phyloP scores from a whole-genome alignment of 2,113 vertebrate genomes.

The Platichthys stellatus region DNA sequence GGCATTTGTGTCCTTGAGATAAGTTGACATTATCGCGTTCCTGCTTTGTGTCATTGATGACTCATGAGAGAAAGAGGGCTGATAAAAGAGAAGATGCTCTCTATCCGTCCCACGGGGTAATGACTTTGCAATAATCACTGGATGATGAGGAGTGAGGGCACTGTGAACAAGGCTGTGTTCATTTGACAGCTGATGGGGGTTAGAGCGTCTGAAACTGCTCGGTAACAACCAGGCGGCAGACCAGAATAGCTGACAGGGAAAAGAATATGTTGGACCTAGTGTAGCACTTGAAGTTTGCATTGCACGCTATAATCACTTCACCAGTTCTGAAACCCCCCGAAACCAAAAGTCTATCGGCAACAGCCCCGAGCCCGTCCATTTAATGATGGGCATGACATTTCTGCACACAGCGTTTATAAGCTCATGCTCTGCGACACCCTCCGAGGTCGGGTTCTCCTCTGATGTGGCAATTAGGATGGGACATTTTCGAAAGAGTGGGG shows the following conservation, averaged over 20 bases:
- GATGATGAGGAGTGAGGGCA: conserved; percentile 39
- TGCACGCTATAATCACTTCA: conserved; percentile 35
- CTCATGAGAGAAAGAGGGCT: conserved; percentile 36
- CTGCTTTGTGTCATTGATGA: conserved; percentile 45
- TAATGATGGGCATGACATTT: conserved; percentile 72
- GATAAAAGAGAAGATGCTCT: conserved; percentile 41
- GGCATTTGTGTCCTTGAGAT: conserved; percentile 21
- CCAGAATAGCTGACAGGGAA: conserved; percentile 59
- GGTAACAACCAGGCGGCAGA: conserved; percentile 49
- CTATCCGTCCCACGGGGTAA: conserved; percentile 32
- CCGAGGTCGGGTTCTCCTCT: conserved; percentile 55
- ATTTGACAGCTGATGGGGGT: conserved; percentile 49
- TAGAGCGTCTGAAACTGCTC: conserved; percentile 50
- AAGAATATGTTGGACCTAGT: background rate
- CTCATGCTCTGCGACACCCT: conserved; percentile 32
- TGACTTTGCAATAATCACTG: conserved; percentile 54
- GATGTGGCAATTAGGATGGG: conserved; percentile 63
- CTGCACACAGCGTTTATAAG: conserved; percentile 59
- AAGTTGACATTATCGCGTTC: conserved; percentile 43
- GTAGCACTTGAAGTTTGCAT: conserved; percentile 22
- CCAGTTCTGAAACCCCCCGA: conserved; percentile 1
- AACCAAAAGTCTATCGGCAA: conserved; percentile 7
- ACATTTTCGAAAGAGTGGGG: conserved; percentile 49
- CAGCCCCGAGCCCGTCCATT: conserved; percentile 31
- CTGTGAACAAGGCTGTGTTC: conserved; percentile 36